phyloP scores from a whole-genome alignment of 2,888 invertebrate genomes.

The Drosophila percnosoma region DNA sequence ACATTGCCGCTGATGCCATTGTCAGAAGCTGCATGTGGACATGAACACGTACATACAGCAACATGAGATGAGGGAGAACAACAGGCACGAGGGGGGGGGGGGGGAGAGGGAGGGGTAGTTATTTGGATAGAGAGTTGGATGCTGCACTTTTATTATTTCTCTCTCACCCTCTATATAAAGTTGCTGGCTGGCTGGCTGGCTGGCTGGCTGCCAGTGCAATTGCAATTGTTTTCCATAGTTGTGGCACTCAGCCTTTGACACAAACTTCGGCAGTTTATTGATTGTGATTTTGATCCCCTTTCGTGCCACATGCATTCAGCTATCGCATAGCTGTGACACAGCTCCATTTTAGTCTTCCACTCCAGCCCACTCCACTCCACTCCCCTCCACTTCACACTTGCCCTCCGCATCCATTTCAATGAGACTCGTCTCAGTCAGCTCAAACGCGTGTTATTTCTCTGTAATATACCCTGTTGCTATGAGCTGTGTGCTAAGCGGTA shows the following conservation, averaged over 20 bases:
- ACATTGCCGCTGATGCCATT: constrained; percentile 51
- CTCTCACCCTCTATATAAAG: constrained; percentile 20
- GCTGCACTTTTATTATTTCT: background rate
- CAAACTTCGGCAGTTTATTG: constrained; percentile 48
- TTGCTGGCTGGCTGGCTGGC: constrained; percentile 9
- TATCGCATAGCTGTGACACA: constrained; percentile 8
- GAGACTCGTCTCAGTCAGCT: constrained; percentile 3
- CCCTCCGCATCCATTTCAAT: constrained; percentile 7
- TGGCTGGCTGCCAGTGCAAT: constrained; percentile 31
- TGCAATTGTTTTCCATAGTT: constrained; percentile 50
- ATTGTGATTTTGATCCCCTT: constrained; percentile 32
- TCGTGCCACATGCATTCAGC: constrained; percentile 53
- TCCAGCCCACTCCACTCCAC: background rate
- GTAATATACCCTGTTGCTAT: background rate
- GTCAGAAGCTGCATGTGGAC: constrained; percentile 26
- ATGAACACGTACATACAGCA: background rate
- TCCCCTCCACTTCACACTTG: background rate
- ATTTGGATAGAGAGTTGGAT: background rate
- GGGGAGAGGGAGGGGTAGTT: background rate
- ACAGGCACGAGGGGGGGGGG: background rate
- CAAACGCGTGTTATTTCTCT: constrained; percentile 4
- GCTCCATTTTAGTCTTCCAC: background rate
- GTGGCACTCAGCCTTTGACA: constrained; percentile 37
- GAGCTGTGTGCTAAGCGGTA: background rate
- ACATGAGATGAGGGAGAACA: background rate